Evolutionary conservation across 2,888 invertebrate species (phyloP).

Genomic region (Chloroclysta siterata): DNA sequence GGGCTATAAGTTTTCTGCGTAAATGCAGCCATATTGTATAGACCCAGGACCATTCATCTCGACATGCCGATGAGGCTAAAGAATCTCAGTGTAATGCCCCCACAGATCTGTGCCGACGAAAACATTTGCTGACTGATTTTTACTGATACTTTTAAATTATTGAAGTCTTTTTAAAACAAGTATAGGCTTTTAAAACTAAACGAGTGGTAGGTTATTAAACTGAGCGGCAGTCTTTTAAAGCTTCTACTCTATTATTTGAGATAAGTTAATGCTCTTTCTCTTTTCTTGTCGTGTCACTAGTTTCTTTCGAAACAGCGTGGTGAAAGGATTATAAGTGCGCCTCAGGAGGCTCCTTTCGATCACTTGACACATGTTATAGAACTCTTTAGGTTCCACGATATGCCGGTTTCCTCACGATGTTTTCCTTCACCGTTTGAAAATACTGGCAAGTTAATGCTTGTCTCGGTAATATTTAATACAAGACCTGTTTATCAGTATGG

Average conservation of each 20-base stretch:
- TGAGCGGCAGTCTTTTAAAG: constrained; percentile 15
- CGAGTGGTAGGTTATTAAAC: constrained; percentile 13
- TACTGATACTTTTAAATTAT: constrained; percentile 28
- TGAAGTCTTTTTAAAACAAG: constrained; percentile 25
- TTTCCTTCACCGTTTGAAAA: no score
- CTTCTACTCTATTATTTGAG: constrained; percentile 24
- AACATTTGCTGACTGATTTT: constrained; percentile 32
- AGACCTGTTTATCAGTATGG: no score
- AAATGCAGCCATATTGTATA: constrained; percentile 31
- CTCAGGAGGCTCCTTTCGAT: no score
- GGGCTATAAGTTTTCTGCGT: constrained; percentile 10
- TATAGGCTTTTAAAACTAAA: constrained; percentile 14
- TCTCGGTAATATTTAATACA: no score
- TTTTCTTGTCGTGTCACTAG: no score
- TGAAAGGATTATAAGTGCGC: no score
- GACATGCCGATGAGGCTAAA: constrained; percentile 57
- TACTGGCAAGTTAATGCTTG: no score
- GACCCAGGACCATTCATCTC: constrained; percentile 63
- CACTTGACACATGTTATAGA: no score
- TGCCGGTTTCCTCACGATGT: no score
- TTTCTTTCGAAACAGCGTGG: no score
- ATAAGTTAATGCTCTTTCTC: constrained; percentile 1
- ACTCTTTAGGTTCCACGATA: no score
- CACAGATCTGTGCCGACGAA: constrained; percentile 53
- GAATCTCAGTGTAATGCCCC: constrained; percentile 62